Evolutionary conservation across 2,797 vertebrate genomes (phyloP).

Genomic region (Pantherophis alleghaniensis): DNA sequence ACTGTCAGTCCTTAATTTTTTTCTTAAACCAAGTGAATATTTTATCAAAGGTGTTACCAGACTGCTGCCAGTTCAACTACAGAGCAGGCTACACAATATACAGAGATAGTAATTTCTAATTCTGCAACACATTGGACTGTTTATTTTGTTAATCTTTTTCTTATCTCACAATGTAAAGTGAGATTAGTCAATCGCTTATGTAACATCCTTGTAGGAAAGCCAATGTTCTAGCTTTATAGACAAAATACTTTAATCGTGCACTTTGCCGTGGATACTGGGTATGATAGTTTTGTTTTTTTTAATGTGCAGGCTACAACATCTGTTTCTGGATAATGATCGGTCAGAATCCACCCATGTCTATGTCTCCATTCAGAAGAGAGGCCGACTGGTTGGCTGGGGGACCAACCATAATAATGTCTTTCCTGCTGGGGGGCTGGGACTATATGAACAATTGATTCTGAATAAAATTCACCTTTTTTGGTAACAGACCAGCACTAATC

Average conservation of each 20-base stretch:
- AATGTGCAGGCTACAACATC: fast-evolving
- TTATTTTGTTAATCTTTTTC: neutral
- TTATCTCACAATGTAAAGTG: neutral
- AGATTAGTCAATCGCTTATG: neutral
- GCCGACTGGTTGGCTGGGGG: neutral
- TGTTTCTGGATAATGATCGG: neutral
- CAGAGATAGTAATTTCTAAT: neutral
- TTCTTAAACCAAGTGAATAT: neutral
- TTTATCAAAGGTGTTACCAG: neutral
- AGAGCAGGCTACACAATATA: neutral
- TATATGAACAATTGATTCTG: neutral
- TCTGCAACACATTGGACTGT: neutral
- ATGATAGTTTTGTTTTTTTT: neutral
- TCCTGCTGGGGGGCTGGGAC: neutral
- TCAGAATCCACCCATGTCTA: neutral
- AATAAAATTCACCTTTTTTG: neutral
- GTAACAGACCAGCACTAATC: neutral
- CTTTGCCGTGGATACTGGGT: neutral
- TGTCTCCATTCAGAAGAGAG: neutral
- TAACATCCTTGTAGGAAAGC: neutral
- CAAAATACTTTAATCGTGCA: neutral
- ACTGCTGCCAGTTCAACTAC: neutral
- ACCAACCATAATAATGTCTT: neutral
- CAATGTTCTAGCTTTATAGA: neutral
- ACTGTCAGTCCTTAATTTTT: neutral